Evolutionary conservation across 1,140 invertebrate genomes (phyloP).

Genomic region (Eumaeus atala): DNA sequence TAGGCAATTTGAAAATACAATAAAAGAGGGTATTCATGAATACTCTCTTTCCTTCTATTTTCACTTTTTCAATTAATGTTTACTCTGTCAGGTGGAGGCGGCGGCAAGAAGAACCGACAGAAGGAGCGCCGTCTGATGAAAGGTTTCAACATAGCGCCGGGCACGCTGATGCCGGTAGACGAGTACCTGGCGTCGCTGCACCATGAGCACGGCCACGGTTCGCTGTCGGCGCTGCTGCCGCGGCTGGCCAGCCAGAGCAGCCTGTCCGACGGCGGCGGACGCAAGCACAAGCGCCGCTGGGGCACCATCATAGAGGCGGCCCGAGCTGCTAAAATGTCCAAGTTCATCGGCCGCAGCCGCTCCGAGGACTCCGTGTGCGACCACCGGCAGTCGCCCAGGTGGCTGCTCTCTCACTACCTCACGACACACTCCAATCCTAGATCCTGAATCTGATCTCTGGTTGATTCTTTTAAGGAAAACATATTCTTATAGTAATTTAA

Average conservation of each 20-base stretch:
- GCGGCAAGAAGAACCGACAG: slow-evolving; percentile 94
- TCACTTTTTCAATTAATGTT: too few relatives aligned
- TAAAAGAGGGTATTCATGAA: too few relatives aligned
- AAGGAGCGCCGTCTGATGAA: slow-evolving; percentile 95
- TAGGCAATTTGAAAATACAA: too few relatives aligned
- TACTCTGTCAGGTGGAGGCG: slow-evolving; percentile 78
- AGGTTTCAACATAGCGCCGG: slow-evolving; percentile 91
- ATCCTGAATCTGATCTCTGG: too few relatives aligned
- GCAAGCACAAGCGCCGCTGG: slow-evolving; percentile 81
- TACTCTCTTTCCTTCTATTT: too few relatives aligned
- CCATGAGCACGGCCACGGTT: slow-evolving; percentile 71
- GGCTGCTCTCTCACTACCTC: neutral
- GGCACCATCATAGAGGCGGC: slow-evolving; percentile 89
- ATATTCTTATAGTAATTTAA: too few relatives aligned
- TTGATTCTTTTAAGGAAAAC: too few relatives aligned
- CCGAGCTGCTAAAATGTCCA: slow-evolving; percentile 83
- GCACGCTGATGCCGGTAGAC: slow-evolving; percentile 81
- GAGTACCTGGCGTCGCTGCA: slow-evolving; percentile 83
- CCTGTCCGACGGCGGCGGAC: slow-evolving; percentile 45
- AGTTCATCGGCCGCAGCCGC: slow-evolving; percentile 81
- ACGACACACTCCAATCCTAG: too few relatives aligned
- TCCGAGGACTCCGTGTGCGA: slow-evolving; percentile 91
- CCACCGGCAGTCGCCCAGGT: slow-evolving; percentile 72
- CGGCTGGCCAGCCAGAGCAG: slow-evolving; percentile 55
- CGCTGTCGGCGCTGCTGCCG: slow-evolving; percentile 56